These are phyloP conservation scores for Himantopus leucocephalus DNA, from an alignment of 2,113 vertebrate species.

Conservation along the genomic window DNA sequence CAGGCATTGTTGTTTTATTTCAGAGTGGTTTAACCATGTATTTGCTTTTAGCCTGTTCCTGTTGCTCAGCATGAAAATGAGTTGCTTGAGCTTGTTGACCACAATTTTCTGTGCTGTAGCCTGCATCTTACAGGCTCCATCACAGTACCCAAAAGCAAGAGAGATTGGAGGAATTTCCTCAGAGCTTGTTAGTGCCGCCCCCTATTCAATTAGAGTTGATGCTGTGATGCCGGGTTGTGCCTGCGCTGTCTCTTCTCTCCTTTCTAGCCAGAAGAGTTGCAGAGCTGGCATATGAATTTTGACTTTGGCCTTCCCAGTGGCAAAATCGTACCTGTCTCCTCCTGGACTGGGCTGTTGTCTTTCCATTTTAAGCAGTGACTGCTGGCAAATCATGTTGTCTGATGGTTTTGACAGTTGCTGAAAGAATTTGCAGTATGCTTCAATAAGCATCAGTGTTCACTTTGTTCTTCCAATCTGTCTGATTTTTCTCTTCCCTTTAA, in stretches of 20 bases:
- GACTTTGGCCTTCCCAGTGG: neutral
- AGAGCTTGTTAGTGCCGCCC: neutral
- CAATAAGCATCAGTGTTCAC: constrained; percentile 11
- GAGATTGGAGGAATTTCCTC: neutral
- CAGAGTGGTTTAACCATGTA: neutral
- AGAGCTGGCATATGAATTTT: neutral
- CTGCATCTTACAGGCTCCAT: neutral
- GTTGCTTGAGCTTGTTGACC: neutral
- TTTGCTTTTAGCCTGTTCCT: constrained; percentile 9
- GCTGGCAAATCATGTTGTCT: neutral
- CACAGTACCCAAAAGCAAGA: neutral
- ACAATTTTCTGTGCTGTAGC: neutral
- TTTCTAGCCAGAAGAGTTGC: neutral
- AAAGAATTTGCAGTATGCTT: constrained; percentile 9
- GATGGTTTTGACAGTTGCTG: constrained; percentile 1
- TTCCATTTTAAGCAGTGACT: neutral
- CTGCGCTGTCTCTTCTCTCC: neutral
- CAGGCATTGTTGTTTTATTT: constrained; percentile 24
- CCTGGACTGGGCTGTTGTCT: neutral
- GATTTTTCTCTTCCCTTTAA: neutral
- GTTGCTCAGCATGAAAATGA: neutral
- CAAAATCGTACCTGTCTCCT: neutral
- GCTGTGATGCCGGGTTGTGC: neutral
- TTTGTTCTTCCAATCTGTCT: constrained; percentile 1
- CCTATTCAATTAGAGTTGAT: neutral